Evolutionary conservation across 2,888 invertebrate species (phyloP).

Genomic region (Oxystoma pomonae): DNA sequence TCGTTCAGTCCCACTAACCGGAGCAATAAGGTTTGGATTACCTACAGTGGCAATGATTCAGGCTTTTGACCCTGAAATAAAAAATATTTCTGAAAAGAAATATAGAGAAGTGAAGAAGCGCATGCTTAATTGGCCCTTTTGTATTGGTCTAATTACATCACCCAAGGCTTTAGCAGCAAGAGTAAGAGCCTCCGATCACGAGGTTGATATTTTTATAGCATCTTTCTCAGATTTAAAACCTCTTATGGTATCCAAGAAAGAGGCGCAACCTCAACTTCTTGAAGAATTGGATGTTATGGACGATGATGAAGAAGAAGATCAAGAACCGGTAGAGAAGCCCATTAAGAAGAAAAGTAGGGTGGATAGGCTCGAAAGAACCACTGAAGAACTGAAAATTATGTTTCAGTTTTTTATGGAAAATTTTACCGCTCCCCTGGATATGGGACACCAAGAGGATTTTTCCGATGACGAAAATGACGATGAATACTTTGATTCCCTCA

Average conservation of each 20-base stretch:
- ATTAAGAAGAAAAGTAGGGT: constrained; percentile 4
- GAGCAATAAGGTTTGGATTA: not conserved
- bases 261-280: constrained; percentile 13
- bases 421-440: not conserved
- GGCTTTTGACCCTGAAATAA: not conserved
- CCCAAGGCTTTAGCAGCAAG: constrained; percentile 24
- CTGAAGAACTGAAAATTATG: constrained; percentile 11
- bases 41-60: not conserved
- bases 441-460: not conserved
- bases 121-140: not conserved
- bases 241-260: constrained; percentile 19
- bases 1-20: too few species aligned
- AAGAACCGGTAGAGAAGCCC: not conserved
- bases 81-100: not conserved
- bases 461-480: not conserved
- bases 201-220: constrained; percentile 21
- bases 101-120: not conserved
- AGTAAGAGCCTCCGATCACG: constrained; percentile 25
- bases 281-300: not conserved
- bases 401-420: constrained; percentile 11
- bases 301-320: constrained; percentile 3
- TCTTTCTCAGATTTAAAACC: constrained; percentile 25
- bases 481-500: not conserved
- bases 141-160: constrained; percentile 20
- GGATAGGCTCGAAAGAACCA: constrained; percentile 14